phyloP scores from a whole-genome alignment of 2,888 invertebrate genomes.

The Brachycybe producta region DNA sequence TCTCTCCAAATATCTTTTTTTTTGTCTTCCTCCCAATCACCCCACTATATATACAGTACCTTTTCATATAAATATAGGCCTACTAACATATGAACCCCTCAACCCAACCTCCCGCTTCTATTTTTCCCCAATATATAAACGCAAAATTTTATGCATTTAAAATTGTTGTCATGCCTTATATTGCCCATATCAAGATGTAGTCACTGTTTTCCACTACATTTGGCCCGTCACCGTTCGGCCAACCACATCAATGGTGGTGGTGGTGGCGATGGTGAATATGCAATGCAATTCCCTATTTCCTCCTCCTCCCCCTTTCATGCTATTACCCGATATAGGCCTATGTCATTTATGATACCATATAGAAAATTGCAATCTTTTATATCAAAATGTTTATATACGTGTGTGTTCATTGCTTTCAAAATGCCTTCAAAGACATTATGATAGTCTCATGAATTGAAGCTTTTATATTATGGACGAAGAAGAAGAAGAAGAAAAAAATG shows the following conservation, averaged over 20 bases:
- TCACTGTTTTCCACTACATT: constrained; percentile 13
- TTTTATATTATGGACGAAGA: too few relatives aligned
- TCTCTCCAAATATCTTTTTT: not conserved
- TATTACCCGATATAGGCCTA: not conserved
- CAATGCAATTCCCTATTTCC: not conserved
- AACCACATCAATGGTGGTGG: too few relatives aligned
- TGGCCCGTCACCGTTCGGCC: too few relatives aligned
- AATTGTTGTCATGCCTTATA: constrained; percentile 15
- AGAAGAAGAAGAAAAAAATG: too few relatives aligned
- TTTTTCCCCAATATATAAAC: constrained; percentile 4
- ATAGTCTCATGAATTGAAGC: too few relatives aligned
- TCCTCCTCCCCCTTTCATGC: not conserved
- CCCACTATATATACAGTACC: not conserved
- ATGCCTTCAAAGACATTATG: too few relatives aligned
- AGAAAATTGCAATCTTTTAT: not conserved
- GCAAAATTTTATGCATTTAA: constrained; percentile 10
- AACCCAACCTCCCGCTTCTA: too few relatives aligned
- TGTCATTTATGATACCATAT: not conserved
- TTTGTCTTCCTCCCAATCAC: not conserved
- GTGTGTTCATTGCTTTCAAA: too few relatives aligned
- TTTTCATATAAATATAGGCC: not conserved
- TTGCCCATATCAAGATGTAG: constrained; percentile 12
- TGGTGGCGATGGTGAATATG: too few relatives aligned
- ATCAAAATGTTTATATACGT: not conserved
- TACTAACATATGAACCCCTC: too few relatives aligned